Evolutionary conservation across 2,797 vertebrate species (phyloP).

Genomic region (Channallabes apus): DNA sequence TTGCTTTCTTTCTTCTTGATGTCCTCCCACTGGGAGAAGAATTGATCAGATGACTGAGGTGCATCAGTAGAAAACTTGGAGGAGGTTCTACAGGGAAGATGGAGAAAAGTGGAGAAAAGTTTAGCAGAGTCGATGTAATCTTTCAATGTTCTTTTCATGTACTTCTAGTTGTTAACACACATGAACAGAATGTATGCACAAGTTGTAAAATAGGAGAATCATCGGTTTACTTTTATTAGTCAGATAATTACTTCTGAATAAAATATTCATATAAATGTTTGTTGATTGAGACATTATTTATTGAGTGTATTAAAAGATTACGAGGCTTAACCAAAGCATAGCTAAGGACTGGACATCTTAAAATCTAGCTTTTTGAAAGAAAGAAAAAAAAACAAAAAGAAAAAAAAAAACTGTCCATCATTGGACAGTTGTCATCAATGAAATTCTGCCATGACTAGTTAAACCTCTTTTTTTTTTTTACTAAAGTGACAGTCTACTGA

Average conservation of each 20-base stretch:
- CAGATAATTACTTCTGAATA: background rate
- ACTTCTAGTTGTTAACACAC: background rate
- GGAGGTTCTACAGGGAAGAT: constrained; percentile 51
- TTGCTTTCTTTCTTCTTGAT: constrained; percentile 81
- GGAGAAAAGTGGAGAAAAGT: background rate
- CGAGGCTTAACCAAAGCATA: background rate
- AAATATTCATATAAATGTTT: background rate
- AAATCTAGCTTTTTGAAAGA: background rate
- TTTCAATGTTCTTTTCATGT: background rate
- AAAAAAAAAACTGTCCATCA: background rate
- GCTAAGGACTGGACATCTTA: background rate
- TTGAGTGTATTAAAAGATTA: background rate
- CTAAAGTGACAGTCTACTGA: background rate
- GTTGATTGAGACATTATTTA: background rate
- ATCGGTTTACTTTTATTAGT: background rate
- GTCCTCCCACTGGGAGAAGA: constrained; percentile 82
- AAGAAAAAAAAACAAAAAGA: too few relatives aligned
- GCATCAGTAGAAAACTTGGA: constrained; percentile 77
- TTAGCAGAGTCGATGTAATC: background rate
- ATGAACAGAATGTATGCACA: background rate
- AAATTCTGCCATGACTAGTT: background rate
- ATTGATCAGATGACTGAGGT: constrained; percentile 69
- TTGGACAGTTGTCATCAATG: background rate
- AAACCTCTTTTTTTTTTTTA: background rate
- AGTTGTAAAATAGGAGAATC: background rate